Percentiles rank a stretch among this genome's conserved stretches.
phyloP scores from a whole-genome alignment of 2,113 vertebrate species.

The Calyptomena viridis region DNA sequence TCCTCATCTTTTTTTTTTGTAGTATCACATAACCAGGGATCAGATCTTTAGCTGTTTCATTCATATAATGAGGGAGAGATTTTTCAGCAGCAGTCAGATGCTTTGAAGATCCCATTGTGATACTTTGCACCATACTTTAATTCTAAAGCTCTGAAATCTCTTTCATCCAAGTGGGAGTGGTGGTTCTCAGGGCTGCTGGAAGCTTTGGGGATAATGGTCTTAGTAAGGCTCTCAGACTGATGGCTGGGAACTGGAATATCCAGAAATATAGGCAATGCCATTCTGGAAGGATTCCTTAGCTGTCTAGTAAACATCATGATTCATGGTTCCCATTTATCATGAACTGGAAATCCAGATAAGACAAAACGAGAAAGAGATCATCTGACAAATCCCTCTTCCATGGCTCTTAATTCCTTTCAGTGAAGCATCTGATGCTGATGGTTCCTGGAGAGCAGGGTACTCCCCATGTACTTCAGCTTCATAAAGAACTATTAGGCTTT shows the following conservation, averaged over 20 bases:
- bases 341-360: background rate
- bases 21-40: background rate
- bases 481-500: rapidly evolving
- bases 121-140: background rate
- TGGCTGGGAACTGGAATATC: background rate
- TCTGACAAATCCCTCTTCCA: rapidly evolving
- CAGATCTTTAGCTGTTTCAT: background rate
- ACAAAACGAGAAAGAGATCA: background rate
- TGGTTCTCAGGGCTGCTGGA: background rate
- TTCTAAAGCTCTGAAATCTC: background rate
- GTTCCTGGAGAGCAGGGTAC: background rate
- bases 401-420: background rate
- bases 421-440: background rate
- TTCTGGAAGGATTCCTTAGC: background rate
- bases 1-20: background rate
- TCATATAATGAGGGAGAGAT: rapidly evolving
- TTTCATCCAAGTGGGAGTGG: too few species aligned
- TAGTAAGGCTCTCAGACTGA: background rate
- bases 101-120: background rate
- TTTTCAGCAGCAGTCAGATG: background rate
- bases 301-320: background rate
- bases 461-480: background rate
- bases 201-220: background rate
- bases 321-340: background rate
- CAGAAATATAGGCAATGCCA: background rate